phyloP scores from a whole-genome alignment of 2,888 invertebrate genomes.

The Tupiocoris notatus region DNA sequence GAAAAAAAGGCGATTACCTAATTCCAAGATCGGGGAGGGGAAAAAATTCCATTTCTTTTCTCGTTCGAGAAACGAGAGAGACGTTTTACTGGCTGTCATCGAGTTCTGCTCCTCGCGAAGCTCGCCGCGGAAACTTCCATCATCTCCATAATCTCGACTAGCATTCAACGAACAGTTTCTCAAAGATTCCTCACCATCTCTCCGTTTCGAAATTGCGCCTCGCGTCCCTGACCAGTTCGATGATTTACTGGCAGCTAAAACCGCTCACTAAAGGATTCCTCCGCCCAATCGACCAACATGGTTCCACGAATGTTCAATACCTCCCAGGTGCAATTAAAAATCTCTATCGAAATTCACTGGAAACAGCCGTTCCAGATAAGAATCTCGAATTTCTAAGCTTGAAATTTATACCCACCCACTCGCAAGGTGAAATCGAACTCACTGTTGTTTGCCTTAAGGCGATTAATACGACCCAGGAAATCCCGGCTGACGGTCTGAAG shows the following conservation, averaged over 20 bases:
- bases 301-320: background rate
- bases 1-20: conserved; percentile 23
- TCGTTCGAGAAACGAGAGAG: background rate
- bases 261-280: background rate
- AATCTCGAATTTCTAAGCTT: background rate
- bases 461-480: background rate
- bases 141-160: background rate
- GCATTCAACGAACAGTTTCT: background rate
- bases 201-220: background rate
- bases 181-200: background rate
- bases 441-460: background rate
- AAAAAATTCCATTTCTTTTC: background rate
- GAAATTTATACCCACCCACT: too few relatives aligned
- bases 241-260: background rate
- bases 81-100: background rate
- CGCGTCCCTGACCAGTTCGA: background rate
- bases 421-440: background rate
- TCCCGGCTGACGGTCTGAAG: background rate
- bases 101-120: background rate
- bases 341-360: background rate
- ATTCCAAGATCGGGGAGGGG: too few relatives aligned
- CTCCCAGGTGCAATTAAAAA: background rate
- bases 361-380: background rate
- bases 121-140: background rate
- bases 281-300: background rate